A percentile compares a stretch with the other conserved stretches of the same genome.
These are phyloP conservation scores for Lomographa bimaculata DNA, from an alignment of 2,888 invertebrate species.

Conservation along the genomic window DNA sequence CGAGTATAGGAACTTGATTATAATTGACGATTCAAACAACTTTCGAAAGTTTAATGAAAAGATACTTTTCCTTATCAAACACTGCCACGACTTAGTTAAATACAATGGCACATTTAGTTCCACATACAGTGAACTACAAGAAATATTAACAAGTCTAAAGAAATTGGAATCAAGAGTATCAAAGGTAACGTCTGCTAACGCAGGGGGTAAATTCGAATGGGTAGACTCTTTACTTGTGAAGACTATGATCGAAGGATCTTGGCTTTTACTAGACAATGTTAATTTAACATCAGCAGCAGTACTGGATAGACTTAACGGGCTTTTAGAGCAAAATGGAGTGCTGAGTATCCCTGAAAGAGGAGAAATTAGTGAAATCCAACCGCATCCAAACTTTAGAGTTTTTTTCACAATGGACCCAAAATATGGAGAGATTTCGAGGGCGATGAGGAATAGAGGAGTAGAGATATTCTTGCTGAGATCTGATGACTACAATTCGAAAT, in stretches of 20 bases:
- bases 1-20: constrained; percentile 51
- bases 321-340: constrained; percentile 96
- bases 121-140: constrained; percentile 42
- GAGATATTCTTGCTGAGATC: constrained; percentile 87
- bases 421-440: constrained; percentile 97
- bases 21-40: constrained; percentile 43
- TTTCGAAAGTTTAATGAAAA: constrained; percentile 55
- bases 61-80: constrained; percentile 51
- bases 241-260: constrained; percentile 91
- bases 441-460: constrained; percentile 99
- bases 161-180: constrained; percentile 68
- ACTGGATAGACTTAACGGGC: constrained; percentile 96
- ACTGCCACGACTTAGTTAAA: constrained; percentile 52
- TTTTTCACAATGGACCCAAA: constrained; percentile 98
- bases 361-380: constrained; percentile 89
- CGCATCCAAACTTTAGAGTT: constrained; percentile 95
- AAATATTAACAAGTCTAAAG: constrained; percentile 55
- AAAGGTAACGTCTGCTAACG: constrained; percentile 86
- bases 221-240: constrained; percentile 94
- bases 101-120: constrained; percentile 34
- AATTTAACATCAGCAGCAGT: constrained; percentile 98
- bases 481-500: constrained; percentile 54
- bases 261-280: constrained; percentile 95
- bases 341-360: constrained; percentile 96
- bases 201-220: constrained; percentile 97